Conservation (phyloP, 2,113 vertebrate genomes). For the Sapajus apella region DNA sequence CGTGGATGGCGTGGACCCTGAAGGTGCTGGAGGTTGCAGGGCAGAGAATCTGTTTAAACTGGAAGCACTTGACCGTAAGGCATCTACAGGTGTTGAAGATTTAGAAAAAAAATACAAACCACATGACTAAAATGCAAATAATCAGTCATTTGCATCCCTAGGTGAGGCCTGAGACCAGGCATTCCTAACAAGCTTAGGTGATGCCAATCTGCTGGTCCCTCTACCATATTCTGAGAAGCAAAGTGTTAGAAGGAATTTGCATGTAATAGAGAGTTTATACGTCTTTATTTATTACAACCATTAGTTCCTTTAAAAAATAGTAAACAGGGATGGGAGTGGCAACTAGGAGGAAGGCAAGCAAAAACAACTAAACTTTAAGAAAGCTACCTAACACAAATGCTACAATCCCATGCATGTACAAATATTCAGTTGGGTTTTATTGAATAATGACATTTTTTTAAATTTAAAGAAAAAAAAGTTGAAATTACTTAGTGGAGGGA, state of each 20-base stretch:
- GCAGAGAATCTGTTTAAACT: conserved; percentile 96
- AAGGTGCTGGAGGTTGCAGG: conserved; percentile 90
- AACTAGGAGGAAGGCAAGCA: background rate
- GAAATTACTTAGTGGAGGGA: conserved; percentile 1
- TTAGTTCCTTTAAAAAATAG: background rate
- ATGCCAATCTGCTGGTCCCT: background rate
- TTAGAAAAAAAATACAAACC: conserved; percentile 56
- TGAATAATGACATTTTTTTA: background rate
- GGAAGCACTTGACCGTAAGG: conserved; percentile 89
- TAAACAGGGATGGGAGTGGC: background rate
- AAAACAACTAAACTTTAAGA: background rate
- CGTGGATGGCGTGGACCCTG: conserved; percentile 83
- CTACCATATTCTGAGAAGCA: background rate
- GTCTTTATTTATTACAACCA: background rate
- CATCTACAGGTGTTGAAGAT: conserved; percentile 85
- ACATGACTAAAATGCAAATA: conserved; percentile 41
- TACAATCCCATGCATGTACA: background rate
- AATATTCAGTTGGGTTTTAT: background rate
- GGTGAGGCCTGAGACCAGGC: background rate
- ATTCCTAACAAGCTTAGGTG: background rate
- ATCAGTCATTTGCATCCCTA: background rate
- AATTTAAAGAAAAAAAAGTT: background rate
- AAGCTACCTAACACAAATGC: background rate
- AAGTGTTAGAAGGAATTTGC: background rate
- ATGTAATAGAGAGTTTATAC: background rate